Evolutionary conservation across 2,797 vertebrate species (phyloP), one percentile per base, ranked within the genome.

Genomic region (Ispidina picta): DNA sequence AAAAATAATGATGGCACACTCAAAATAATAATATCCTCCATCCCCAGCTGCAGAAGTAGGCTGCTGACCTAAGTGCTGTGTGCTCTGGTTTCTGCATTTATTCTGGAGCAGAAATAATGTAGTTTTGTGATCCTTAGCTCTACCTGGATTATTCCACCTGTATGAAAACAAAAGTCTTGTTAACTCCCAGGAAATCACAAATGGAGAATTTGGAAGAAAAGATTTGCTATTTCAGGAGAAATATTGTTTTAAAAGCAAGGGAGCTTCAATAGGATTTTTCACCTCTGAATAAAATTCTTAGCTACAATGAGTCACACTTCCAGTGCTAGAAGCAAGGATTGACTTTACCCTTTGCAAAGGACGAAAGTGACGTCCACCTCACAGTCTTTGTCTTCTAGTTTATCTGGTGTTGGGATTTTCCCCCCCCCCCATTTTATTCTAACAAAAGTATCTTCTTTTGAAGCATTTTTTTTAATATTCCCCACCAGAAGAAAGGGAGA

Each of bases 11-110:
- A 83, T 7, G 48, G 11, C 35, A 37, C 4, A 14, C 10, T 66
- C 63, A 35, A 65, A 95, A 81, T 72, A 81, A 65, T 66, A 46
- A 63, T 86, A 37, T 69, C 58, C 28, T 66, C 15, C 37, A 35
- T 75, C 31, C 11, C 19, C 87, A 82, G 68, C 64, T 88, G 76
- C 73, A 73, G 52, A 95, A 91, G 59, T 65, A 82, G 89, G 91
- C 49, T 93, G 89, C 83, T 88, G 87, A 79, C 41, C 49, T 64
- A 65, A 81, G 68, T 83, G 54, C 6, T 44, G 12, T 15, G n/a
- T 41, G 15, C 31, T 72, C 71, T 62, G 21, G 5, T 70, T 76
- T 79, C 54, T 28, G 5, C 64, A 48, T 79, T 76, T 86, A 51
- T 82, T 54, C 64, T 75, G 52, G 29, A 49, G 41, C 10, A 73